Conservation (phyloP, 2,797 vertebrate genomes). For the Chaetophractus vellerosus region DNA sequence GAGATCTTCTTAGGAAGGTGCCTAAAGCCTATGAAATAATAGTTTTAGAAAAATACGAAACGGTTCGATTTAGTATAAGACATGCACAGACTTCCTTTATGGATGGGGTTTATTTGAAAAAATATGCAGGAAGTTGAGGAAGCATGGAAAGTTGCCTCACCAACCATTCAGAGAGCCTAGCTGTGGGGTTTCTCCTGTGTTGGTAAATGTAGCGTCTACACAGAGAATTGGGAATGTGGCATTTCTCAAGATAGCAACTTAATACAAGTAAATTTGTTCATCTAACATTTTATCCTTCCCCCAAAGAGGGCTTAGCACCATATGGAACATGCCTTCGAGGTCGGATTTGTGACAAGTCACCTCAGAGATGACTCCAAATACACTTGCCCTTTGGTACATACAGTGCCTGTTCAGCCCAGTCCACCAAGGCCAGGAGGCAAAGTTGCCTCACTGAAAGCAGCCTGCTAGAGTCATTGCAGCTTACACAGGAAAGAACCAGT, state of each 20-base stretch:
- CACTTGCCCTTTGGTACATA: background rate
- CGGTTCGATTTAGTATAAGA: slow-evolving; percentile 58
- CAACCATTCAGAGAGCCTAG: background rate
- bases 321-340: background rate
- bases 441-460: background rate
- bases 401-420: background rate
- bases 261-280: slow-evolving; percentile 40
- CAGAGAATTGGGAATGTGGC: background rate
- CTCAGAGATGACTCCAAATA: background rate
- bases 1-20: slow-evolving; percentile 68
- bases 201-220: background rate
- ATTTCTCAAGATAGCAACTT: slow-evolving; percentile 9
- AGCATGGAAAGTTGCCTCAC: slow-evolving; percentile 6
- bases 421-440: background rate
- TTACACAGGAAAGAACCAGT: background rate
- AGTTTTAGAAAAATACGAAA: slow-evolving; percentile 23
- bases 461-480: background rate
- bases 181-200: background rate
- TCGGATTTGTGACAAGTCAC: slow-evolving; percentile 5
- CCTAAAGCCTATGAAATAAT: slow-evolving; percentile 68
- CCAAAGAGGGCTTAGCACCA: background rate
- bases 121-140: background rate
- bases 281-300: slow-evolving; percentile 8
- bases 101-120: slow-evolving; percentile 49
- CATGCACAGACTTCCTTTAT: slow-evolving; percentile 50